These are phyloP conservation scores for Molossus molossus DNA, from an alignment of 2,797 vertebrate species.

Conservation along the genomic window DNA sequence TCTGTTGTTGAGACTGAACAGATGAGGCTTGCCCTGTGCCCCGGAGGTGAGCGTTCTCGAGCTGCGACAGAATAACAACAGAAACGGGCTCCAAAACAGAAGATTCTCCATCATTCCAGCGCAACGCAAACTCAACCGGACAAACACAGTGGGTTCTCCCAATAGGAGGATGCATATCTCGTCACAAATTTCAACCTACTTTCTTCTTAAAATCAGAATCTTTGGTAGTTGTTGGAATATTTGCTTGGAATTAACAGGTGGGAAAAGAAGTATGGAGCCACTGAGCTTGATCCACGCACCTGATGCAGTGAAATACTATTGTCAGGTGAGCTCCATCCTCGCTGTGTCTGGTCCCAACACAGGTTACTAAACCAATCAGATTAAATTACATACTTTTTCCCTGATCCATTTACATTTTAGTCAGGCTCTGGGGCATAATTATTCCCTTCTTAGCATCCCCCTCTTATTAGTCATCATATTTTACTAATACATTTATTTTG, in stretches of 20 bases:
- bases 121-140: not conserved
- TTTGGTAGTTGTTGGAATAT: not conserved
- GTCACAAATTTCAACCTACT: not conserved
- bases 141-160: not conserved
- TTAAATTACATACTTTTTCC: not conserved
- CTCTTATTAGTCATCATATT: slow-evolving; percentile 24
- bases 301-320: not conserved
- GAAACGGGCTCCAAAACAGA: not conserved
- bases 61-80: slow-evolving; percentile 62
- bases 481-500: not conserved
- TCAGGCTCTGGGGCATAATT: not conserved
- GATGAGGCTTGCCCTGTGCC: slow-evolving; percentile 66
- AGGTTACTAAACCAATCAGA: not conserved
- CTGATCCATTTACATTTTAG: not conserved
- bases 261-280: not conserved
- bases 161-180: not conserved
- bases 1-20: slow-evolving; percentile 42
- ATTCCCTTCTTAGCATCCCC: not conserved
- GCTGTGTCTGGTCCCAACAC: not conserved
- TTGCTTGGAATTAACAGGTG: not conserved
- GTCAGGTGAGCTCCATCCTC: not conserved
- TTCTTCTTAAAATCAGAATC: not conserved
- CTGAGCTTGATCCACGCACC: not conserved
- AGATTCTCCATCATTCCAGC: not conserved
- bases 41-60: slow-evolving; percentile 10